These are phyloP conservation scores for Diplogasteroides magnus DNA, from an alignment of 1,140 invertebrate genomes.

Conservation along the genomic window DNA sequence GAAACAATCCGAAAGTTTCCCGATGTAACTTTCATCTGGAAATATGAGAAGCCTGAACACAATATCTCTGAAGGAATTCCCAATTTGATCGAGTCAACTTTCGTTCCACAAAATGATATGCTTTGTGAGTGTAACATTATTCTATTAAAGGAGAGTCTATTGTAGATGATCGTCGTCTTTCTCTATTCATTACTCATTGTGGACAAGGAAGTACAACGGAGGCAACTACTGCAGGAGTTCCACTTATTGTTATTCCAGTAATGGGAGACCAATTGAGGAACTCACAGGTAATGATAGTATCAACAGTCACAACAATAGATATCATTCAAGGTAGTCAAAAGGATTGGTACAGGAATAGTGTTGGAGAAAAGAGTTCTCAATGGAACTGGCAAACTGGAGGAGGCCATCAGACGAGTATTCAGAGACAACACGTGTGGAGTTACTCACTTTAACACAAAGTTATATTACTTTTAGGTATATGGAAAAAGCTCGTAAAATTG, in stretches of 20 bases:
- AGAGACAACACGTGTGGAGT: no score
- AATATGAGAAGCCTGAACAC: slow-evolving; percentile 19
- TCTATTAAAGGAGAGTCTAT: not conserved
- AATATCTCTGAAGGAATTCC: not conserved
- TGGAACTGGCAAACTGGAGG: no score
- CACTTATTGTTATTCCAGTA: slow-evolving; percentile 4
- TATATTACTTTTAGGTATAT: no score
- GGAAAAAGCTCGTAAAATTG: no score
- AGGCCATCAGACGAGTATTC: no score
- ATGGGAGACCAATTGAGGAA: slow-evolving; percentile 5
- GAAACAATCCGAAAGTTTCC: slow-evolving; percentile 1
- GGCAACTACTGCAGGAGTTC: slow-evolving; percentile 1
- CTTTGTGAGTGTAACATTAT: not conserved
- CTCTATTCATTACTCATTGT: slow-evolving; percentile 6
- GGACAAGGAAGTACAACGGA: slow-evolving; percentile 1
- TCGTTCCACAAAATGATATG: not conserved
- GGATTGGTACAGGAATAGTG: slow-evolving; percentile 4
- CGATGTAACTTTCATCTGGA: slow-evolving; percentile 23
- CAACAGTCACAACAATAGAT: not conserved
- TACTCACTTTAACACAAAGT: no score
- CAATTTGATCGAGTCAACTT: not conserved
- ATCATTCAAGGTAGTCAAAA: not conserved
- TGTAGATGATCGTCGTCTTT: slow-evolving; percentile 7
- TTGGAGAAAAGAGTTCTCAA: no score
- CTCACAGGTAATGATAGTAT: not conserved